Evolutionary conservation across 1,140 invertebrate species (phyloP), one percentile per base, ranked within the genome.

Genomic region (Euschistus heros): DNA sequence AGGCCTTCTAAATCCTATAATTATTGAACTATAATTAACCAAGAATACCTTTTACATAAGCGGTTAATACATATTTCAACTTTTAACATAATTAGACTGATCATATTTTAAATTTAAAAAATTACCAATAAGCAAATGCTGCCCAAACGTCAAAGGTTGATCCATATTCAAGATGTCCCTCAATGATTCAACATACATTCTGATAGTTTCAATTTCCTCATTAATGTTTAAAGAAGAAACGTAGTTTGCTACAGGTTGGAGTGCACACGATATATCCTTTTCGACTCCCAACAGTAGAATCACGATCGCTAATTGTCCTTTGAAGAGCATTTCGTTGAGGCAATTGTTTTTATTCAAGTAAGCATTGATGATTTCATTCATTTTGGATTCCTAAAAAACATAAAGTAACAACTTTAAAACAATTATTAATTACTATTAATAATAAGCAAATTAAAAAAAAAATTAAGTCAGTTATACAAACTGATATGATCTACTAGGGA

Each of bases 131-230:
- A 80, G 71, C 20, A 71, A 47, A 62, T 78, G 69, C 61, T 78
- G 74, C 24, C 72, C 72, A 59, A 71, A 67, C 42, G 73, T 69
- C n/a, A 78, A 66, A 54, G 68, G 68, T 63, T 73, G 68, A 44
- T 70, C 75, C 2, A 69, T 68, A 20, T 62, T 69, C 3, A 79
- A 66, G 47, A 78, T 74, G 0, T 66, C 67, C 61, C 69, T 66
- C 17, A 79, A 70, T 6, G 75, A 73, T 22, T 78, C 74, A 15
- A 78, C 70, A n/a, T 73, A 78, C 66, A 70, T 70, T 18, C 66
- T 69, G 74, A 78, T 75, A 71, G 73, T 17, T 67, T 75, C 42
- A 74, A 72, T 66, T 71, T 75, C n/a, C 65, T 66, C 64, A 74
- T 75, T 55, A 73, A 74, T 55, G 75, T 71, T 37, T 67, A 65